Conservation (phyloP, 2,113 vertebrate species). For the Parus major region DNA sequence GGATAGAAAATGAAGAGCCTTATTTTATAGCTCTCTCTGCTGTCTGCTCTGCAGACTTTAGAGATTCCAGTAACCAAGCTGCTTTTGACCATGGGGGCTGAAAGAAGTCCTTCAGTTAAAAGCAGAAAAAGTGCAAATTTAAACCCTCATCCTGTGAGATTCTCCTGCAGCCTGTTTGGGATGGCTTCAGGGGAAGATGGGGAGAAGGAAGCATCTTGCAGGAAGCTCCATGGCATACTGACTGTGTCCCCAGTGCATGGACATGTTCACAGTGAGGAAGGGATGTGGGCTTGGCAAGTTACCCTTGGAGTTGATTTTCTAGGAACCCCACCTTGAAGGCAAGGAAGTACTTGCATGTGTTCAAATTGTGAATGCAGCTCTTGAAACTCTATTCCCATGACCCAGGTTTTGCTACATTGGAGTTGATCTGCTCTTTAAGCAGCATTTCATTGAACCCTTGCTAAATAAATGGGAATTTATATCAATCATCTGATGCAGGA, state of each 20-base stretch:
- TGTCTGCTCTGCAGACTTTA: neutral
- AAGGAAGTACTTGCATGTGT: neutral
- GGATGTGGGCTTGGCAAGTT: neutral
- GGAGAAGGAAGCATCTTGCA: neutral
- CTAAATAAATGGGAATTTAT: neutral
- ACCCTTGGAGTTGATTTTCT: neutral
- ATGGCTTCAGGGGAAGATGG: neutral
- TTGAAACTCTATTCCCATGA: neutral
- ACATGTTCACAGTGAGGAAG: neutral
- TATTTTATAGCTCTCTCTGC: neutral
- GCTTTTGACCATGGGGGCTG: neutral
- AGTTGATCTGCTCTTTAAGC: slow-evolving; percentile 7
- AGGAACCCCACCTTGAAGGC: neutral
- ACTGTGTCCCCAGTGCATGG: neutral
- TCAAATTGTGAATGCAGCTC: neutral
- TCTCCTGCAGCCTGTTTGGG: neutral
- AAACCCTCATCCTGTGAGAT: neutral
- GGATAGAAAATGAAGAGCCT: neutral
- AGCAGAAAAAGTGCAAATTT: neutral
- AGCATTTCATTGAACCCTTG: slow-evolving; percentile 24
- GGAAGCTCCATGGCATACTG: neutral
- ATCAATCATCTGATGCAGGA: neutral
- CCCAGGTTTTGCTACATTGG: slow-evolving; percentile 1
- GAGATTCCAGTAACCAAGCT: neutral
- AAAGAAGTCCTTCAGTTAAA: neutral